These are phyloP conservation scores for Panagrolaimus sp. DNA, from an alignment of 1,140 invertebrate species.

Conservation along the genomic window DNA sequence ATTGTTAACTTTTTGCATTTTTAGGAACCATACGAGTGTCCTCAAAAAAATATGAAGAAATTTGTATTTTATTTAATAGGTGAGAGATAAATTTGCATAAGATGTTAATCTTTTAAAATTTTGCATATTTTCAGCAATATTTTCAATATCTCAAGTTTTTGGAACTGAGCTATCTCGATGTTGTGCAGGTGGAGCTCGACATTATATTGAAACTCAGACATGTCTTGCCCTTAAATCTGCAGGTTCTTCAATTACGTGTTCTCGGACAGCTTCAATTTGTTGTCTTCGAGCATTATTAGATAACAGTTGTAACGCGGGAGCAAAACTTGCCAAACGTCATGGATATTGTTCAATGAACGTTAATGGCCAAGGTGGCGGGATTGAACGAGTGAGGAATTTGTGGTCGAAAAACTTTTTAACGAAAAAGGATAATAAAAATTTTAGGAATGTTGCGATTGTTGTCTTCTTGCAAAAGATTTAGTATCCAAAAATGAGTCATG, in stretches of 20 bases:
- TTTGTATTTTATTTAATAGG: no score
- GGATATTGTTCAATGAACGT: constrained; percentile 43
- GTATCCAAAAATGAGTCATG: constrained; percentile 42
- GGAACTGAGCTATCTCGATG: constrained; percentile 47
- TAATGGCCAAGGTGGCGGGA: constrained; percentile 45
- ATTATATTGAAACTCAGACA: constrained; percentile 42
- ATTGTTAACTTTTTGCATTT: no score
- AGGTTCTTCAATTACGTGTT: constrained; percentile 46
- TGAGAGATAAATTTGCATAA: no score
- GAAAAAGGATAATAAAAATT: not conserved
- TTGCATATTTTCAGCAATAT: constrained; percentile 1
- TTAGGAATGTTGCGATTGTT: constrained; percentile 59
- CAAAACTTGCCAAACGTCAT: constrained; percentile 29
- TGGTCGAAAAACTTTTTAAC: not conserved
- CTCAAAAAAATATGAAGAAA: no score
- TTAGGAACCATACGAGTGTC: no score
- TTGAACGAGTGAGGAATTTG: constrained; percentile 34
- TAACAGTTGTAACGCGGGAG: constrained; percentile 41
- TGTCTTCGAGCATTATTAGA: constrained; percentile 53
- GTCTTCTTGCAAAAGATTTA: constrained; percentile 54
- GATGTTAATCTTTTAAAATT: not conserved
- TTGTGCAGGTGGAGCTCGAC: constrained; percentile 51
- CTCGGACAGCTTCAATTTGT: constrained; percentile 54
- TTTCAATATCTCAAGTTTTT: not conserved
- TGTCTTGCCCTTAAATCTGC: constrained; percentile 40